Base-by-base conservation (phyloP, 2,113 vertebrate species). In the Pluvianellus socialis region DNA sequence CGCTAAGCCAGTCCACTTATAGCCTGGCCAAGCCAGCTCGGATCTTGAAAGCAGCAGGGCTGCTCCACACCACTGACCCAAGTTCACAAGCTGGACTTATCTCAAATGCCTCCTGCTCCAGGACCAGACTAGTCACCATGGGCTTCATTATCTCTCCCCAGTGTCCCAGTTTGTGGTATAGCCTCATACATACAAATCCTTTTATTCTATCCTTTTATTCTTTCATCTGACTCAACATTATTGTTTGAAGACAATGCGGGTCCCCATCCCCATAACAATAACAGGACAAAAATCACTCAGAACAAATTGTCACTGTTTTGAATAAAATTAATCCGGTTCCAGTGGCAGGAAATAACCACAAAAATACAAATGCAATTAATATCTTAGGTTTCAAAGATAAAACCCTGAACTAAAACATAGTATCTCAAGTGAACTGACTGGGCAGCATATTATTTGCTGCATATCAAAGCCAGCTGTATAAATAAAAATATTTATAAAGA, bases 401-500 rank as follows among this genome's bases (percentile, higher is more conserved):
- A 94, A 73, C 40, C 47, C 67, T 80, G 47, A 80, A 38, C 66
- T 62, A 83, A 96, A 96, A 59, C 44, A 19, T 20, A 22, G 28
- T 42, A 42, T 42, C 62, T 90, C 71, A 44, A 1, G 3, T 47
- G 67, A 94, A 62, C 63, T 85, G 58, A 86, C 47, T 53, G 62
- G 74, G 19, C 40, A 91, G 45, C 32, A 17, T 32, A 76, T 73
- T 82, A 95, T 62, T 87, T 96, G 55, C 70, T 62, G 67, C 47
- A 49, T 52, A 76, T 9, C 23, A 73, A 73, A 90, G 45, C 7
- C 44, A 95, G n/a, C 15, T 66, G n/a, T 50, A 66, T 58, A 95
- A 97, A 95, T 63, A 75, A 55, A 90, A 62, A 49, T 58, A 94
- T 65, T 91, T 90, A 22, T 77, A 73, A 94, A 88, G 27, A 40